Percentiles rank a stretch among this genome's conserved stretches.
Evolutionary conservation across 2,797 vertebrate species (phyloP).

Genomic region (Halcyon leucocephala): DNA sequence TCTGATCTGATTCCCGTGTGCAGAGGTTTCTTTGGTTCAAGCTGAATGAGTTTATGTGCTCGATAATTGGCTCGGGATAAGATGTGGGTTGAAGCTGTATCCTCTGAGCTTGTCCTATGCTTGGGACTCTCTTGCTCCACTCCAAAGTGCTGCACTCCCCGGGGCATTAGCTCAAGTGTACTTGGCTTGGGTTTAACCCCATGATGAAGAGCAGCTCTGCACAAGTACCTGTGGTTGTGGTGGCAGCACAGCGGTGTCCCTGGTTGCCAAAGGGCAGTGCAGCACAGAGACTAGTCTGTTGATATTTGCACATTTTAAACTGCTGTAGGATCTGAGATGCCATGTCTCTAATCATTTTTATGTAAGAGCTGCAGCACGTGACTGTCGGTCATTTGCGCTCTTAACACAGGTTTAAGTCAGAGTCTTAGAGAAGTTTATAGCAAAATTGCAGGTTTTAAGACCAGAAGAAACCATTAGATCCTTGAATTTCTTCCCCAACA

Average conservation of each 20-base stretch:
- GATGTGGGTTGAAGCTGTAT: neutral
- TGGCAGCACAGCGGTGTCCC: neutral
- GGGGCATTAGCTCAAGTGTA: neutral
- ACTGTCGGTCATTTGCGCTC: neutral
- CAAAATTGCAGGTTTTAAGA: neutral
- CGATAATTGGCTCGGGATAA: neutral
- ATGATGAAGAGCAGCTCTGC: neutral
- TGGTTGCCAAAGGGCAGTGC: neutral
- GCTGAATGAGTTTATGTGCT: neutral
- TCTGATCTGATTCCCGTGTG: neutral
- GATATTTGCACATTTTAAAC: neutral
- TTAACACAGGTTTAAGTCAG: neutral
- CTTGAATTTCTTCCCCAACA: neutral
- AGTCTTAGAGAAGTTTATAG: neutral
- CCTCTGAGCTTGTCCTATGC: neutral
- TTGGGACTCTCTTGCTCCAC: accelerated
- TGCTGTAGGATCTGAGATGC: neutral
- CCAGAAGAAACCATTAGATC: neutral
- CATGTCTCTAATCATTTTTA: neutral
- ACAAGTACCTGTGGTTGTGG: neutral
- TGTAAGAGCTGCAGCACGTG: neutral
- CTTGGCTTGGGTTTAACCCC: neutral
- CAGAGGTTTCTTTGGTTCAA: neutral
- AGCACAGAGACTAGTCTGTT: neutral
- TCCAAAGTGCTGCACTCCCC: neutral